Percentiles rank a stretch among this genome's conserved stretches.
phyloP scores from a whole-genome alignment of 2,113 vertebrate genomes.

The Elephantulus edwardii region DNA sequence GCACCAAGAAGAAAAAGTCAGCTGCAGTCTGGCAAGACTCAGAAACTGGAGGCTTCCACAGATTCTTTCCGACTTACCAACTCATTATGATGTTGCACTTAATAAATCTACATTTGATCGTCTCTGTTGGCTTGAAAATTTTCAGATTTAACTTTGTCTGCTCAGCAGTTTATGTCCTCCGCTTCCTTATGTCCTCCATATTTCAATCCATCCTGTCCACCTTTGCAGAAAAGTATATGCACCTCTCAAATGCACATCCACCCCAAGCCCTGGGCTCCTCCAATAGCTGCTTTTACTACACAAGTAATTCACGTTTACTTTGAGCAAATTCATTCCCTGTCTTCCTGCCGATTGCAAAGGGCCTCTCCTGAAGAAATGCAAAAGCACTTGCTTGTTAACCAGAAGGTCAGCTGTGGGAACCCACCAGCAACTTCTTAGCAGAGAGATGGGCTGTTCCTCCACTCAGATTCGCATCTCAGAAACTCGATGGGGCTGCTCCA shows the following conservation, averaged over 20 bases:
- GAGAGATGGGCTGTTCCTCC: not conserved
- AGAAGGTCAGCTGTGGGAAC: not conserved
- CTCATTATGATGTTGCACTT: slow-evolving; percentile 62
- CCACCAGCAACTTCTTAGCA: not conserved
- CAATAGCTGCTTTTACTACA: not conserved
- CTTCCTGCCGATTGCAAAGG: not conserved
- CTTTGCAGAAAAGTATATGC: slow-evolving; percentile 21
- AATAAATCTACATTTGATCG: slow-evolving; percentile 72
- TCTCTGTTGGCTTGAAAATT: slow-evolving; percentile 58
- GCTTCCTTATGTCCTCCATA: slow-evolving; percentile 1
- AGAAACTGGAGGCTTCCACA: slow-evolving; percentile 50
- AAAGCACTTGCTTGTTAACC: not conserved
- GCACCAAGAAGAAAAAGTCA: slow-evolving; percentile 68
- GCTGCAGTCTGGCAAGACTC: slow-evolving; percentile 64
- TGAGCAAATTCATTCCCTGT: not conserved
- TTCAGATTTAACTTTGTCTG: slow-evolving; percentile 57
- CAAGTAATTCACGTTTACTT: not conserved
- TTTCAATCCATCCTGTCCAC: not conserved
- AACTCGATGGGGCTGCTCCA: not conserved
- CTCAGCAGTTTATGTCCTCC: slow-evolving; percentile 55
- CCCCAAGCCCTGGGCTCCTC: not conserved
- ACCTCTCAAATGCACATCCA: not conserved
- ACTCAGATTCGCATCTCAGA: not conserved
- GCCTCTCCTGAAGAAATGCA: not conserved
- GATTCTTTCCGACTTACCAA: slow-evolving; percentile 53